Evolutionary conservation across 2,113 vertebrate genomes (phyloP).

Genomic region (Eretmochelys imbricata): DNA sequence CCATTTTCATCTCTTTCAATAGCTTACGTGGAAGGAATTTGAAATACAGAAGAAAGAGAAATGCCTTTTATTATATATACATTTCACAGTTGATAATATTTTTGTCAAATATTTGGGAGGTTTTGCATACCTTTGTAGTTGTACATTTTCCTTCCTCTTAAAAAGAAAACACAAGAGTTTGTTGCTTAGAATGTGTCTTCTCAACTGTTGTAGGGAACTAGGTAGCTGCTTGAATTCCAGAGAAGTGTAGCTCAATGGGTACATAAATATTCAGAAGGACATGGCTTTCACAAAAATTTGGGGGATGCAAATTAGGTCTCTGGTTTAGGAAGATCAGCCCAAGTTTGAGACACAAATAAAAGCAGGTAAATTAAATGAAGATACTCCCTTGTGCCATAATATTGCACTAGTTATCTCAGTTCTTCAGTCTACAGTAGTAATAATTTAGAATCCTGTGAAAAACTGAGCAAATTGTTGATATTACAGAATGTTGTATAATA

Average conservation of each 20-base stretch:
- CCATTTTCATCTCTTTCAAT: conserved; percentile 77
- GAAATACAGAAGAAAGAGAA: conserved; percentile 22
- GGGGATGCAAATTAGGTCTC: background rate
- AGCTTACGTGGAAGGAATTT: conserved; percentile 68
- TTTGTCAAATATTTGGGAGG: background rate
- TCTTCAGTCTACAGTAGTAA: background rate
- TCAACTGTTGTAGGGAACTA: background rate
- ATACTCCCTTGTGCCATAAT: background rate
- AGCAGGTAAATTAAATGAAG: background rate
- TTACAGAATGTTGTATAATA: background rate
- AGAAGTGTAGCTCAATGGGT: background rate
- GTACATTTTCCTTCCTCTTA: conserved; percentile 16
- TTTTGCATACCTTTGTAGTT: background rate
- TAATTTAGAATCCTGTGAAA: conserved; percentile 10
- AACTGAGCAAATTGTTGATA: background rate
- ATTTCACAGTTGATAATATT: background rate
- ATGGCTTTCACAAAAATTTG: background rate
- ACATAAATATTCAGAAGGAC: background rate
- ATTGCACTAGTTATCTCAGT: background rate
- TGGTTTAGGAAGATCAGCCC: background rate
- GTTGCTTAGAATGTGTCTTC: background rate
- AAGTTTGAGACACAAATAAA: background rate
- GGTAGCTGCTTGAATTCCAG: background rate
- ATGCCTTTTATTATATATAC: conserved; percentile 47
- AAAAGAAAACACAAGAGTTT: background rate